These are phyloP conservation scores for Drosophila siamana DNA, from an alignment of 2,888 invertebrate genomes.

Conservation along the genomic window DNA sequence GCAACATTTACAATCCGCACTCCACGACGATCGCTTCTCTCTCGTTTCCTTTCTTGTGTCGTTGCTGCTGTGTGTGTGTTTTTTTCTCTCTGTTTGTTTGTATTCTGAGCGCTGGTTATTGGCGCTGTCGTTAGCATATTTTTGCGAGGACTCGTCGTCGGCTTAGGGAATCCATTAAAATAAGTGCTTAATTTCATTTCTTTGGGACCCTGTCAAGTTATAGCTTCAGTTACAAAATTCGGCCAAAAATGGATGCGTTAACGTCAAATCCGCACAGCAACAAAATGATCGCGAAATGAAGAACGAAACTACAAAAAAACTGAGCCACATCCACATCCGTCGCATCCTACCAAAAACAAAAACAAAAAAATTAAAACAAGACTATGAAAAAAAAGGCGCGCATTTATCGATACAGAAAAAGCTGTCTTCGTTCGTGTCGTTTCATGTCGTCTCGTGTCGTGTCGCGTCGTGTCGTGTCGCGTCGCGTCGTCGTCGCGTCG, in stretches of 20 bases:
- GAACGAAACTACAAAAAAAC: constrained; percentile 6
- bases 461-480: constrained; percentile 16
- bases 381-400: constrained; percentile 41
- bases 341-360: constrained; percentile 8
- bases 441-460: constrained; percentile 9
- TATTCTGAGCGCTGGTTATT: neutral
- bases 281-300: constrained; percentile 15
- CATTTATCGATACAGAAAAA: constrained; percentile 42
- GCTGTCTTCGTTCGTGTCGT: constrained; percentile 42
- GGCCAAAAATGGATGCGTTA: constrained; percentile 62
- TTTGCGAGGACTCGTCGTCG: constrained; percentile 26
- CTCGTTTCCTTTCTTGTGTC: constrained; percentile 5
- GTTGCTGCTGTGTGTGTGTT: too few relatives aligned
- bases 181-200: constrained; percentile 73
- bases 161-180: constrained; percentile 75
- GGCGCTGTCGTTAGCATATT: constrained; percentile 29
- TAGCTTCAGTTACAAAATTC: constrained; percentile 66
- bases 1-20: constrained; percentile 51
- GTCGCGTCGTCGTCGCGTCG: constrained; percentile 12
- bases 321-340: constrained; percentile 54
- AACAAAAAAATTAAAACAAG: constrained; percentile 18
- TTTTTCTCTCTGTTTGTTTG: too few relatives aligned
- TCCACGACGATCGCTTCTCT: constrained; percentile 3
- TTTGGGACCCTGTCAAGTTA: constrained; percentile 60
- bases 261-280: constrained; percentile 50